A percentile compares a stretch with the other conserved stretches of the same genome.
These are phyloP conservation scores for Epistrophe eligans DNA, from an alignment of 2,888 invertebrate genomes.

Conservation along the genomic window DNA sequence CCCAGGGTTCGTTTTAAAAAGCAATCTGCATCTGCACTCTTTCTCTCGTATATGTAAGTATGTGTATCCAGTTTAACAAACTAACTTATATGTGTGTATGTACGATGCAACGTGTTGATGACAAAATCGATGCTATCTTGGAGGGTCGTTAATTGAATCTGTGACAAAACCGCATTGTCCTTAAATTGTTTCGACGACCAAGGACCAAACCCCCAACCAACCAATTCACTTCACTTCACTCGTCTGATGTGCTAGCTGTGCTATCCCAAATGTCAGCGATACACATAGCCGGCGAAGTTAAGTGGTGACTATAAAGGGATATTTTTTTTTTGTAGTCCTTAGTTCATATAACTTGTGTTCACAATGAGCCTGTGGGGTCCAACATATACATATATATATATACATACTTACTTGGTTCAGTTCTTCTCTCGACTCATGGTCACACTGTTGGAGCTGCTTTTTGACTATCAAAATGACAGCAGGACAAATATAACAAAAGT, in stretches of 20 bases:
- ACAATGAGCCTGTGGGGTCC: conserved; percentile 42
- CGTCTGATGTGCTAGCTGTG: conserved; percentile 10
- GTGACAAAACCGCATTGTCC: conserved; percentile 69
- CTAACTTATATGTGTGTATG: not conserved
- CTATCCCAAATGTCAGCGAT: conserved; percentile 38
- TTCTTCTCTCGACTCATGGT: not conserved
- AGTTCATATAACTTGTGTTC: conserved; percentile 54
- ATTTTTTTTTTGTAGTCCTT: conserved; percentile 36
- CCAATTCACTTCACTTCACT: conserved; percentile 17
- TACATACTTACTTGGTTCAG: not conserved
- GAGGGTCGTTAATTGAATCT: conserved; percentile 69
- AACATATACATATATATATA: not conserved
- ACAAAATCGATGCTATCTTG: conserved; percentile 62
- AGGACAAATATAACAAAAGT: conserved; percentile 35
- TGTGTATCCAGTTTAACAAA: not conserved
- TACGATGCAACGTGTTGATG: conserved; percentile 67
- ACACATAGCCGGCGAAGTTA: conserved; percentile 51
- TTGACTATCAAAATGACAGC: conserved; percentile 48
- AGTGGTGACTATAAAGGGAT: conserved; percentile 67
- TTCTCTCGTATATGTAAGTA: not conserved
- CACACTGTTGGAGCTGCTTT: conserved; percentile 19
- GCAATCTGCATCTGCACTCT: conserved; percentile 23
- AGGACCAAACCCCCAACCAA: conserved; percentile 10
- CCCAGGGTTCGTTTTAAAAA: not conserved
- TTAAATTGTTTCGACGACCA: conserved; percentile 66